Evolutionary conservation across 1,140 invertebrate genomes (phyloP).

Genomic region (Lepidurus packardi): DNA sequence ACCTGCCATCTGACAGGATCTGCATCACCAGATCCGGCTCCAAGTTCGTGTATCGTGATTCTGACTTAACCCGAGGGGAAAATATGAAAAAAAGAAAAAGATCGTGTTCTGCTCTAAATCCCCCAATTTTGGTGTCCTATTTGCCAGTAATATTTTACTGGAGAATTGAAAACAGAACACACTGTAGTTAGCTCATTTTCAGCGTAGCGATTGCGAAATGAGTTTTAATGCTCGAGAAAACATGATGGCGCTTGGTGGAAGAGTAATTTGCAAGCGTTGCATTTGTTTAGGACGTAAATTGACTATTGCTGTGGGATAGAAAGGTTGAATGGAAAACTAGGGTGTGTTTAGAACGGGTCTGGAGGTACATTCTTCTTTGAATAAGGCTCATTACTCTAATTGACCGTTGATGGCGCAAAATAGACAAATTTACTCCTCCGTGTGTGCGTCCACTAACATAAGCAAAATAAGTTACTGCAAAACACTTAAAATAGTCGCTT

Average conservation of each 20-base stretch:
- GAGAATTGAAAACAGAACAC: not conserved
- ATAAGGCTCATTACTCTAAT: not conserved
- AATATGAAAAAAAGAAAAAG: not conserved
- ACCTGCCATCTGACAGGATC: not conserved
- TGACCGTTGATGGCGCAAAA: not conserved
- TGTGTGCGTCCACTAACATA: not conserved
- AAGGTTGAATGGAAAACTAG: not conserved
- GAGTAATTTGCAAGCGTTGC: no score
- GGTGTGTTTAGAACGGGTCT: not conserved
- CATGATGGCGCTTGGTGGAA: no score
- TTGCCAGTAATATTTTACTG: not conserved
- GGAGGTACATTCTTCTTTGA: not conserved
- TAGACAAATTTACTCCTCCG: not conserved
- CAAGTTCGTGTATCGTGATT: not conserved
- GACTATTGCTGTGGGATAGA: not conserved
- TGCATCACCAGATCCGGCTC: not conserved
- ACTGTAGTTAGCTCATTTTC: not conserved
- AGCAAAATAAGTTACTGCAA: not conserved
- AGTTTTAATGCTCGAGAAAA: not conserved
- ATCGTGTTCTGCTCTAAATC: not conserved
- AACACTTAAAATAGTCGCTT: not conserved
- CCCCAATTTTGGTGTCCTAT: not conserved
- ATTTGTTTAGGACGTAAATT: slow-evolving; percentile 1
- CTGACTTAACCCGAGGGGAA: not conserved
- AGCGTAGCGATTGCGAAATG: not conserved